phyloP scores from a whole-genome alignment of 2,113 vertebrate genomes.

The Corvus hawaiiensis region DNA sequence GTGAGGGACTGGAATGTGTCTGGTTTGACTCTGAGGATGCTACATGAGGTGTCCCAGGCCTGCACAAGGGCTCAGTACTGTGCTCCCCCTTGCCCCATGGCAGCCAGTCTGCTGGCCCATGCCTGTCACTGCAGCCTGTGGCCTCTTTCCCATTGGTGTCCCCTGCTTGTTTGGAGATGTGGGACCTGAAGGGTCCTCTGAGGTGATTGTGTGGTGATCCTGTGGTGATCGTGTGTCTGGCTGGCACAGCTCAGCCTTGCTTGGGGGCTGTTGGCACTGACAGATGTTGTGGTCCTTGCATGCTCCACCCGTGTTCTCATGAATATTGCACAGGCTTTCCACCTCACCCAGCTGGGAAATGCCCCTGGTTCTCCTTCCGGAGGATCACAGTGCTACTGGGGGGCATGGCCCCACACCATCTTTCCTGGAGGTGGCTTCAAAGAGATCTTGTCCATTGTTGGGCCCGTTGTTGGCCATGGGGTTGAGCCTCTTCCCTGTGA shows the following conservation, averaged over 20 bases:
- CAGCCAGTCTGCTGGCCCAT: fast-evolving
- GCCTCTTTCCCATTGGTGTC: neutral
- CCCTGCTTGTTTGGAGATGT: neutral
- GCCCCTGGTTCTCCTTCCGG: neutral
- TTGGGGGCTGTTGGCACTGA: neutral
- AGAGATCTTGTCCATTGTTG: fast-evolving
- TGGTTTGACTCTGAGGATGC: neutral
- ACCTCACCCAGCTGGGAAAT: neutral
- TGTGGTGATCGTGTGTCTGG: neutral
- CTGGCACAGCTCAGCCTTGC: neutral
- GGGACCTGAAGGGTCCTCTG: neutral
- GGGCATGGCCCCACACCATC: neutral
- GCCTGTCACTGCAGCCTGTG: fast-evolving
- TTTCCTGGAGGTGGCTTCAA: neutral
- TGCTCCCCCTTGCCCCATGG: fast-evolving
- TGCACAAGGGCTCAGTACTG: neutral
- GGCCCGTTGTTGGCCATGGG: fast-evolving
- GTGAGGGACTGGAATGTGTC: neutral
- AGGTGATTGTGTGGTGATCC: neutral
- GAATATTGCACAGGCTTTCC: fast-evolving
- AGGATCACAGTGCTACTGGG: fast-evolving
- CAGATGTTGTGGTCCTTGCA: fast-evolving
- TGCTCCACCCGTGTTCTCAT: neutral
- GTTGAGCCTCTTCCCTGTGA: neutral
- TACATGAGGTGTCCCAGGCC: neutral